phyloP scores from a whole-genome alignment of 2,888 invertebrate species.

The Mystacides longicornis region DNA sequence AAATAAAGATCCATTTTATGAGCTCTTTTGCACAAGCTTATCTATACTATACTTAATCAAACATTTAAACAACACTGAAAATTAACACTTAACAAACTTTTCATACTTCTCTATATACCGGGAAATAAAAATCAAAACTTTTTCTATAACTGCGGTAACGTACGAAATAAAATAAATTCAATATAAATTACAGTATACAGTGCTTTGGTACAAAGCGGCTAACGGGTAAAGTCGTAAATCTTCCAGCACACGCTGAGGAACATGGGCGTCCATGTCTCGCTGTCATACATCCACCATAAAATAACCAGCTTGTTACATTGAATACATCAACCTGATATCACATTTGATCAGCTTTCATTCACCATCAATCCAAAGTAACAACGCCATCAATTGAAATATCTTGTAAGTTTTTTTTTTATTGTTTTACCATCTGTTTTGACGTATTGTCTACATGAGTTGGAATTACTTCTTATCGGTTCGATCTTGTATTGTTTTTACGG shows the following conservation, averaged over 20 bases:
- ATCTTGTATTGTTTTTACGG: not conserved
- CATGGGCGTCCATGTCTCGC: constrained; percentile 5
- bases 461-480: not conserved
- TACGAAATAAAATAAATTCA: not conserved
- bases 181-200: not conserved
- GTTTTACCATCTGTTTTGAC: not conserved
- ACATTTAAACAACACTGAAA: too few relatives aligned
- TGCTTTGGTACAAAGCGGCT: not conserved
- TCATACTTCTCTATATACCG: too few relatives aligned
- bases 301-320: not conserved
- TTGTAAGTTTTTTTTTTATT: not conserved
- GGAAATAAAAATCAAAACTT: too few relatives aligned
- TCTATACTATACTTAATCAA: too few relatives aligned
- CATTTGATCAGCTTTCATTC: not conserved
- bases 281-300: not conserved
- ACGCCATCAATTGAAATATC: not conserved
- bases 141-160: not conserved
- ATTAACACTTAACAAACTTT: too few relatives aligned
- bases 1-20: too few relatives aligned
- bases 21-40: too few relatives aligned
- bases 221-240: not conserved
- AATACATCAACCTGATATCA: not conserved
- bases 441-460: not conserved
- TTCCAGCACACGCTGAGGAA: constrained; percentile 5
- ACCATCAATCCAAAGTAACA: not conserved